Base-by-base conservation (phyloP, 1,140 invertebrate genomes). In the Adoxophyes honmai region DNA sequence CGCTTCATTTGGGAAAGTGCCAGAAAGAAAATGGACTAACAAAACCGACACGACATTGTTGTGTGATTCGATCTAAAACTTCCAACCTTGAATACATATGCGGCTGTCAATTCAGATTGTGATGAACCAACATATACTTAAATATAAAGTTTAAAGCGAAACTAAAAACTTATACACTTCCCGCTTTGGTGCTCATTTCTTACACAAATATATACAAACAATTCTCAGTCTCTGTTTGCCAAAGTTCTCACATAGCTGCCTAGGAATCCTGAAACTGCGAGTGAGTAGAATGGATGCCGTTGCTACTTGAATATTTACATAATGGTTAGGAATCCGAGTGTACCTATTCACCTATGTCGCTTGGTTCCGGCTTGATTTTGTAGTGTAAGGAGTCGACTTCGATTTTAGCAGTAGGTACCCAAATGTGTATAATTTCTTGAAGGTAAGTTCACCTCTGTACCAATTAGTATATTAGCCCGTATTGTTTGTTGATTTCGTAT, bases 161-260 rank as follows among this genome's bases (percentile, higher is more conserved):
- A 59, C 63, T 65, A 70, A 72, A 72, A 72, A 71, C 44, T 68
- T 59, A 69, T 9, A 60, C 63, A 62, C 58, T 73, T 78, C 68
- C 64, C 66, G 63, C 67, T 70, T 62, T 63, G 54, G 55, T 66
- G 55, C 66, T 78, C 76, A 78, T 81, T 78, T 74, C 69, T 77
- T 75, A 78, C 68, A 77, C 75, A 77, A 81, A 81, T 81, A 65
- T 77, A 78, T 81, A 78, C 74, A 72, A 75, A 73, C 72, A 75
- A 73, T 77, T 70, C 72, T 37, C 67, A 68, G 64, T 62, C 62
- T 65, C 62, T 68, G 71, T 69, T 74, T 68, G 64, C 70, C 63
- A 62, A 70, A 77, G 70, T 73, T 78, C 75, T 78, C 73, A 70
- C 75, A 76, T 77, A 70, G 73, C 64, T 64, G 60, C 60, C 62